Base-by-base conservation (phyloP, 1,140 invertebrate species). In the Drosophila mauritiana region DNA sequence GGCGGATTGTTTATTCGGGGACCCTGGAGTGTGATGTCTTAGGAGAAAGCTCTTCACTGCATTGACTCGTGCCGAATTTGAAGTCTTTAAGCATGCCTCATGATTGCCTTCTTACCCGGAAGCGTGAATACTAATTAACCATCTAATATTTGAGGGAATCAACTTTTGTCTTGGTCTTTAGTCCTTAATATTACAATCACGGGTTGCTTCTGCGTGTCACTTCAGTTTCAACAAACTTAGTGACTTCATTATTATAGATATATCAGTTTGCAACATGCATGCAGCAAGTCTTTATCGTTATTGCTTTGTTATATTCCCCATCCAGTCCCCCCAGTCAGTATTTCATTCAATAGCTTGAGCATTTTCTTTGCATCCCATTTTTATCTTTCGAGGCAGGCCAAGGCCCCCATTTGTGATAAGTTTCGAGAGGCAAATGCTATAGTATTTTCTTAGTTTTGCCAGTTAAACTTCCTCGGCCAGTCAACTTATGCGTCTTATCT, bases 371-470 rank as follows among this genome's bases (percentile, higher is more conserved):
- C 12, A 69, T 70, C 37, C 25, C 46, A 37, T 37, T 52, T 43
- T 69, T 55, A 70, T 70, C 67, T 56, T 34, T 4, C 40, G 31
- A 69, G 67, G 67, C 34, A 56, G 64, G 51, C 67, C 49, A 70
- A 70, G 65, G 51, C 42, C 36, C 40, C 40, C 10, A 17, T 40
- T 43, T 49, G 52, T 36, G 64, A 70, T 70, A 40, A 40, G 43
- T 57, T 20, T 36, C 40, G 17, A 34, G 25, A 49, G 22, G 43
- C 51, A 52, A 15, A 31, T 31, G 12, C 27, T 42, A 4, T 8
- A 31, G 62, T 65, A 63, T 63, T 34, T 48, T 46, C 17, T 25
- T 45, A 31, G 36, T 34, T 48, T 67, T 67, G 43, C 58, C 34
- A 15, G 34, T 31, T 62, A 25, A 64, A 51, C 57, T 67, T 65